phyloP scores from a whole-genome alignment of 1,140 invertebrate genomes.

The Ips typographus region DNA sequence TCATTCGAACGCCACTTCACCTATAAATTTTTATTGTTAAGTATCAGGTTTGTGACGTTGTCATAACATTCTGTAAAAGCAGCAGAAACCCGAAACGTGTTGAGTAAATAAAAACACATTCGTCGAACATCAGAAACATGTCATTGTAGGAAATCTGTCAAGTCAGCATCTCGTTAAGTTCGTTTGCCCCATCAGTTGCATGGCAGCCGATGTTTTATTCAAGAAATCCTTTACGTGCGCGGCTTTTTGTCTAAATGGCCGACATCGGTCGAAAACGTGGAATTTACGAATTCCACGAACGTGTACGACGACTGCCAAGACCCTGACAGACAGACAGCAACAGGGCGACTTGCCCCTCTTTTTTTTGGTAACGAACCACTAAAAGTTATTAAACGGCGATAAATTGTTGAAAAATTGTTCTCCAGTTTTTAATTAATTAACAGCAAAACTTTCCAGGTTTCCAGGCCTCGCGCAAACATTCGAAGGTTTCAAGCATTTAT shows the following conservation, averaged over 20 bases:
- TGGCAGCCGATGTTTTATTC: conserved; percentile 21
- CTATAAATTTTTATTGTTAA: background rate
- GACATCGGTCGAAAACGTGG: conserved; percentile 15
- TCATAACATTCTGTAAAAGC: background rate
- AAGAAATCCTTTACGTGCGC: conserved; percentile 22
- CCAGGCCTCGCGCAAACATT: background rate
- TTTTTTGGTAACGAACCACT: background rate
- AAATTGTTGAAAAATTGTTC: background rate
- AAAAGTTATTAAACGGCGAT: background rate
- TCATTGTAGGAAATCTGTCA: conserved; percentile 19
- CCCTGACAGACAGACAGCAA: conserved; percentile 12
- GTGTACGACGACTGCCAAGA: conserved; percentile 2
- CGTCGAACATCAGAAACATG: conserved; percentile 7
- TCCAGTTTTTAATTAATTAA: conserved; percentile 1
- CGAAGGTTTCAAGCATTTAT: conserved; percentile 1
- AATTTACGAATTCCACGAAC: conserved; percentile 11
- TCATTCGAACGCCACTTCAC: too few species aligned
- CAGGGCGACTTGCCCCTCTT: background rate
- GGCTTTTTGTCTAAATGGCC: conserved; percentile 20
- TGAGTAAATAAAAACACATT: conserved; percentile 4
- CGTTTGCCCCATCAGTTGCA: conserved; percentile 19
- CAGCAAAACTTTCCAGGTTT: background rate
- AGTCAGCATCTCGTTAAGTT: conserved; percentile 19
- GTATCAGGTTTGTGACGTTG: background rate
- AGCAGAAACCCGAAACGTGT: background rate